A percentile compares a stretch with the other conserved stretches of the same genome.
Evolutionary conservation across 2,888 invertebrate species (phyloP).

Genomic region (Dolomedes plantarius): DNA sequence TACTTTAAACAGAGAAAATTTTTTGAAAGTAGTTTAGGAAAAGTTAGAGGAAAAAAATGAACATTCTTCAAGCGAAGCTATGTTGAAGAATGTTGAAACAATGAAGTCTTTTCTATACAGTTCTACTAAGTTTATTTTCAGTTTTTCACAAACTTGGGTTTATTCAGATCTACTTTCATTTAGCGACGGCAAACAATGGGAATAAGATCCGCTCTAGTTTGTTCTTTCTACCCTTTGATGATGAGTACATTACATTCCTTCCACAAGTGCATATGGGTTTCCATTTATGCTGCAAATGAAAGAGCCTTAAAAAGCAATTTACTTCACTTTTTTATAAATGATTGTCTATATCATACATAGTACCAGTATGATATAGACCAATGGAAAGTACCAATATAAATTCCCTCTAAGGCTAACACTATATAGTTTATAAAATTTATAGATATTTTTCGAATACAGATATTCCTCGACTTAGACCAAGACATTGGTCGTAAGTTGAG

Average conservation of each 20-base stretch:
- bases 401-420: too few relatives aligned
- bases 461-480: too few relatives aligned
- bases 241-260: not conserved
- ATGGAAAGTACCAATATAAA: too few relatives aligned
- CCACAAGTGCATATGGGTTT: not conserved
- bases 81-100: not conserved
- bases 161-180: not conserved
- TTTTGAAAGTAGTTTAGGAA: not conserved
- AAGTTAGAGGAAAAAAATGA: not conserved
- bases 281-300: too few relatives aligned
- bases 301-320: too few relatives aligned
- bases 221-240: not conserved
- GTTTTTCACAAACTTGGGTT: not conserved
- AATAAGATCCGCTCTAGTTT: slow-evolving; percentile 7
- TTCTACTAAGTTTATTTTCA: not conserved
- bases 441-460: too few relatives aligned
- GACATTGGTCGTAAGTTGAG: too few relatives aligned
- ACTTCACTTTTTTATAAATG: too few relatives aligned
- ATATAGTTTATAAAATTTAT: too few relatives aligned
- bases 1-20: not conserved
- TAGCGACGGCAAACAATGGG: not conserved
- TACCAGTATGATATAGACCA: too few relatives aligned
- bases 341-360: too few relatives aligned
- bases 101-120: not conserved
- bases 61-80: not conserved